These are phyloP conservation scores for Novumbra hubbsi DNA, from an alignment of 2,797 vertebrate species.

Conservation along the genomic window DNA sequence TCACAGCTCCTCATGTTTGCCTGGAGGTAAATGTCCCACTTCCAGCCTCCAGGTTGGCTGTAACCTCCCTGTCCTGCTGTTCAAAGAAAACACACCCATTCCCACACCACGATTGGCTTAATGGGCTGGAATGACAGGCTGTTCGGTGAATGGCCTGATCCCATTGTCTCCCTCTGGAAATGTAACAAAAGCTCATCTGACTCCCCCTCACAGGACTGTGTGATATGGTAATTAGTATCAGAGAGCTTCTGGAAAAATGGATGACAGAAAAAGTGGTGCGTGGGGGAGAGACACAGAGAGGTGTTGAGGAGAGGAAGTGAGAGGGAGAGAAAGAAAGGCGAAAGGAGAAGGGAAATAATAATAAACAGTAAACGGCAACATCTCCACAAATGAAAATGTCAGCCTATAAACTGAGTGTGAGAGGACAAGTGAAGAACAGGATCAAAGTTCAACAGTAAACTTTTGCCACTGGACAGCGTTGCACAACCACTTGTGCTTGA, in stretches of 20 bases:
- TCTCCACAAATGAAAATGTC: constrained; percentile 26
- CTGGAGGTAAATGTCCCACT: constrained; percentile 35
- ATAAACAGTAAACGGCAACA: constrained; percentile 39
- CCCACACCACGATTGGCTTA: constrained; percentile 34
- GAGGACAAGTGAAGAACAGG: constrained; percentile 8
- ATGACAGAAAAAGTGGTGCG: background rate
- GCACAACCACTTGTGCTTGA: background rate
- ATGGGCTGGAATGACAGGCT: constrained; percentile 33
- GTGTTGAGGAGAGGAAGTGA: background rate
- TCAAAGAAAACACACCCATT: constrained; percentile 42
- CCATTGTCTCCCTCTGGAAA: constrained; percentile 20
- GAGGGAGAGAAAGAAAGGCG: background rate
- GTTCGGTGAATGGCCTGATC: constrained; percentile 34
- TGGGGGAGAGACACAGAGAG: constrained; percentile 22
- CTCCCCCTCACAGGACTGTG: constrained; percentile 43
- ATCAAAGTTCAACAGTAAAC: background rate
- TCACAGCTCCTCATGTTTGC: constrained; percentile 37
- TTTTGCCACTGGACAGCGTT: background rate
- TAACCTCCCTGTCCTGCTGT: constrained; percentile 27
- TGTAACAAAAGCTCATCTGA: constrained; percentile 57
- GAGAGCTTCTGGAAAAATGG: constrained; percentile 30
- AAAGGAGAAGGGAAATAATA: constrained; percentile 41
- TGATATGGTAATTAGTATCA: constrained; percentile 57
- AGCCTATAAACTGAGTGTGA: constrained; percentile 36
- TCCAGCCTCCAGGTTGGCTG: constrained; percentile 28